Evolutionary conservation across 2,888 invertebrate genomes (phyloP).

Genomic region (Nymphalis c-album): DNA sequence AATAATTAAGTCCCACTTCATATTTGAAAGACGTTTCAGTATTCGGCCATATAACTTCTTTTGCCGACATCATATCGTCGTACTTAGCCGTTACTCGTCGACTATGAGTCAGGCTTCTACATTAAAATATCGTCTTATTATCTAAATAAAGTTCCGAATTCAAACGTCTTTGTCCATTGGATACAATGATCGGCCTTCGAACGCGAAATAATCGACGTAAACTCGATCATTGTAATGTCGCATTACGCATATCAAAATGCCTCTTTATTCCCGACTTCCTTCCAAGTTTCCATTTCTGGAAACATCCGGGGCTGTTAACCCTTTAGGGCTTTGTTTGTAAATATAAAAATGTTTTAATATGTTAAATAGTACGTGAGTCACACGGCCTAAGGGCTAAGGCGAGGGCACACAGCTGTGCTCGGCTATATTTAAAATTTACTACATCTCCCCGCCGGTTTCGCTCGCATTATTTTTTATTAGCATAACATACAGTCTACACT

Average conservation of each 20-base stretch:
- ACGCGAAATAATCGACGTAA: constrained; percentile 14
- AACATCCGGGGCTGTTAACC: constrained; percentile 71
- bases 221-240: constrained; percentile 27
- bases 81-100: too few species aligned
- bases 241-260: constrained; percentile 35
- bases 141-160: too few species aligned
- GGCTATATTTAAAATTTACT: constrained; percentile 30
- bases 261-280: constrained; percentile 60
- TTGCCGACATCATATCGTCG: too few species aligned
- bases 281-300: constrained; percentile 57
- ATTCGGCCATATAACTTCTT: too few species aligned
- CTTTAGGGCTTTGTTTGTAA: constrained; percentile 71
- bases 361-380: constrained; percentile 60
- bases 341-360: constrained; percentile 67
- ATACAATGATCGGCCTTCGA: constrained; percentile 17
- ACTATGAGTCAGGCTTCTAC: too few species aligned
- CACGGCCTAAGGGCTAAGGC: constrained; percentile 42
- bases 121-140: too few species aligned
- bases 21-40: too few species aligned
- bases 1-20: too few species aligned
- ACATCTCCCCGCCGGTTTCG: constrained; percentile 9
- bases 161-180: constrained; percentile 14
- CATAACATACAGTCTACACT: background rate
- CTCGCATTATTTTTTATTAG: constrained; percentile 14
- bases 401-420: constrained; percentile 39